Evolutionary conservation across 2,888 invertebrate genomes (phyloP).

Genomic region (Phyllotreta striolata): DNA sequence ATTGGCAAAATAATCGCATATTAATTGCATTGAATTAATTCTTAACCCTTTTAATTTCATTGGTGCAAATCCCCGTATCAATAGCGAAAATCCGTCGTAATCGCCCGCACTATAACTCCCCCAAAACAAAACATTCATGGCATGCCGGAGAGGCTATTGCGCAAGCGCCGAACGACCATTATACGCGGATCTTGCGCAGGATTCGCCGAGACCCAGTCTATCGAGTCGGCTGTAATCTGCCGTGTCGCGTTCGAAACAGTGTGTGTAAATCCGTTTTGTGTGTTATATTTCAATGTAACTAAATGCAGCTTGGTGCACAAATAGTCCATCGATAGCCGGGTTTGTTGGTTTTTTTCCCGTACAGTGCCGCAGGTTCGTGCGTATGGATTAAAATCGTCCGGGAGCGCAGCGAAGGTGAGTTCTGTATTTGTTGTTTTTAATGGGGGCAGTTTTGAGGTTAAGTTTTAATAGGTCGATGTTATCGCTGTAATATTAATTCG

Average conservation of each 20-base stretch:
- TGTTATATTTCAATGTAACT: slow-evolving; percentile 22
- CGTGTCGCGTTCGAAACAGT: slow-evolving; percentile 31
- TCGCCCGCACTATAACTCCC: slow-evolving; percentile 29
- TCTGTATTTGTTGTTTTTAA: slow-evolving; percentile 20
- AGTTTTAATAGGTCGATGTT: slow-evolving; percentile 52
- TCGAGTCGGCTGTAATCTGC: slow-evolving; percentile 41
- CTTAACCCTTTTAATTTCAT: too few relatives aligned
- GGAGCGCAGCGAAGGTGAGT: slow-evolving; percentile 39
- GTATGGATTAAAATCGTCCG: slow-evolving; percentile 33
- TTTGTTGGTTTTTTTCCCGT: slow-evolving; percentile 21
- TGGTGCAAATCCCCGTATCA: too few relatives aligned
- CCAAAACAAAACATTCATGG: slow-evolving; percentile 37
- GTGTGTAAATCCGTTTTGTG: slow-evolving; percentile 30
- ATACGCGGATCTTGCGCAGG: slow-evolving; percentile 40
- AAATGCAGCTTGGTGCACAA: slow-evolving; percentile 40
- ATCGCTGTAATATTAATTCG: slow-evolving; percentile 49
- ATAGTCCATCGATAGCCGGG: slow-evolving; percentile 31
- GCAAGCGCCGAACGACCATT: slow-evolving; percentile 55
- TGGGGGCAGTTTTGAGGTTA: slow-evolving; percentile 33
- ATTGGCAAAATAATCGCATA: too few relatives aligned
- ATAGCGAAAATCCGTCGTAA: slow-evolving; percentile 6
- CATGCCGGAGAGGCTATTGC: slow-evolving; percentile 37
- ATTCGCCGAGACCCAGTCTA: slow-evolving; percentile 21
- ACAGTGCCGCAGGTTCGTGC: slow-evolving; percentile 28
- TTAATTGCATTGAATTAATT: too few relatives aligned